These are phyloP conservation scores for Cylas formicarius DNA, from an alignment of 1,140 invertebrate genomes.

Conservation along the genomic window DNA sequence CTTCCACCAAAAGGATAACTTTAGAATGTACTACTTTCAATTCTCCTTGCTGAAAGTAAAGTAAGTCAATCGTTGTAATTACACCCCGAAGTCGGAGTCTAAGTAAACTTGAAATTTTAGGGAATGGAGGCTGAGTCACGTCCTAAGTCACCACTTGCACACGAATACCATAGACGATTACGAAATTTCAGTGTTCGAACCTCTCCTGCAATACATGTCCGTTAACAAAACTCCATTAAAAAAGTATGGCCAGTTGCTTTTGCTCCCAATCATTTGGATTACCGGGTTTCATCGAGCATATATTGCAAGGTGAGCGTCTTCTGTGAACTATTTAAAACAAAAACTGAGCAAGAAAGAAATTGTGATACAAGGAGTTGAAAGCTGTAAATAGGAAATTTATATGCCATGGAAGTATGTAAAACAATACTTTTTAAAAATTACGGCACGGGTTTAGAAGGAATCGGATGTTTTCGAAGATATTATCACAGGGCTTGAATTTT, in stretches of 20 bases:
- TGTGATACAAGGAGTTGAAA: too few species aligned
- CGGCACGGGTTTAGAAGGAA: too few species aligned
- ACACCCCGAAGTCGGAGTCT: background rate
- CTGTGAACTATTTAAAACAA: too few species aligned
- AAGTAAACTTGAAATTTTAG: constrained; percentile 41
- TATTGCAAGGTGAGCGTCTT: constrained; percentile 45
- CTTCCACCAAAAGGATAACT: constrained; percentile 70
- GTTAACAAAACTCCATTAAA: constrained; percentile 42
- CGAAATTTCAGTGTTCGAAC: constrained; percentile 64
- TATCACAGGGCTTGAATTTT: too few species aligned
- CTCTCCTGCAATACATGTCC: constrained; percentile 59
- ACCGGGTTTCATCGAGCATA: constrained; percentile 41
- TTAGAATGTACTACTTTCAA: constrained; percentile 75
- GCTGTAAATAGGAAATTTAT: too few species aligned
- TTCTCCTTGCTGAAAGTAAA: constrained; percentile 56
- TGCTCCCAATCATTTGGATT: constrained; percentile 45
- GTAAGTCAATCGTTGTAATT: constrained; percentile 36
- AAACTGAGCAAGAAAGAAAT: too few species aligned
- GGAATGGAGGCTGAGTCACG: constrained; percentile 70
- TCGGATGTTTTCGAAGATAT: too few species aligned
- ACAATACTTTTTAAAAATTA: too few species aligned
- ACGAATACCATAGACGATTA: constrained; percentile 71
- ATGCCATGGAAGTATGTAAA: too few species aligned
- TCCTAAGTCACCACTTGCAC: constrained; percentile 71
- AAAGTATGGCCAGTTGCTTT: constrained; percentile 45